Evolutionary conservation across 2,797 vertebrate genomes (phyloP).

Genomic region (Echiichthys vipera): DNA sequence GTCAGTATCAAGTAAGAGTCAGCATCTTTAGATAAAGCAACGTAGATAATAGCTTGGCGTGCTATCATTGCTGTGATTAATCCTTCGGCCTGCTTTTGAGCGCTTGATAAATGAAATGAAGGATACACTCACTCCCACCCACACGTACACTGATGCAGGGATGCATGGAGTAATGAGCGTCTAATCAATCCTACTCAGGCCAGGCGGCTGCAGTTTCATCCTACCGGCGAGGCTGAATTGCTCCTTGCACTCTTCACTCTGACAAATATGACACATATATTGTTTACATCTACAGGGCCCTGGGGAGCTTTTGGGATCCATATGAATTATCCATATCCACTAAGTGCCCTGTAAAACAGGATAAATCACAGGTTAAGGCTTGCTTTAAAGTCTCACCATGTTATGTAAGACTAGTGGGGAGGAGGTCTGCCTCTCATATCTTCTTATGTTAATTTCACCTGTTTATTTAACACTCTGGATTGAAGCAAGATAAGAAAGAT

Average conservation of each 20-base stretch:
- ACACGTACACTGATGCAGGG: conserved; percentile 26
- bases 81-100: conserved; percentile 64
- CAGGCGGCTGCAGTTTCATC: conserved; percentile 59
- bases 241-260: conserved; percentile 61
- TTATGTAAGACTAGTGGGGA: conserved; percentile 57
- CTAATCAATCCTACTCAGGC: conserved; percentile 74
- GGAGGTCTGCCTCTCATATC: background rate
- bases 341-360: conserved; percentile 78
- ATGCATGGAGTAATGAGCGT: conserved; percentile 60
- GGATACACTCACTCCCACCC: conserved; percentile 64
- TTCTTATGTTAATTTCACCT: conserved; percentile 27
- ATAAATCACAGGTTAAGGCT: conserved; percentile 70
- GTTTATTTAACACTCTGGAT: conserved; percentile 30
- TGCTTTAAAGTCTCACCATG: conserved; percentile 38
- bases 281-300: conserved; percentile 76
- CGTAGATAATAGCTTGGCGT: conserved; percentile 65
- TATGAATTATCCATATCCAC: conserved; percentile 80
- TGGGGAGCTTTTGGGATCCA: conserved; percentile 65
- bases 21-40: conserved; percentile 60
- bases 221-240: conserved; percentile 50
- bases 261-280: conserved; percentile 74
- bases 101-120: conserved; percentile 79
- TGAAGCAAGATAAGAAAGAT: conserved; percentile 30
- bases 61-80: conserved; percentile 70
- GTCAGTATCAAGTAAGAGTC: conserved; percentile 27